Evolutionary conservation across 2,888 invertebrate species (phyloP), one percentile per base, ranked within the genome.

Genomic region (Drosophila paramelanica): DNA sequence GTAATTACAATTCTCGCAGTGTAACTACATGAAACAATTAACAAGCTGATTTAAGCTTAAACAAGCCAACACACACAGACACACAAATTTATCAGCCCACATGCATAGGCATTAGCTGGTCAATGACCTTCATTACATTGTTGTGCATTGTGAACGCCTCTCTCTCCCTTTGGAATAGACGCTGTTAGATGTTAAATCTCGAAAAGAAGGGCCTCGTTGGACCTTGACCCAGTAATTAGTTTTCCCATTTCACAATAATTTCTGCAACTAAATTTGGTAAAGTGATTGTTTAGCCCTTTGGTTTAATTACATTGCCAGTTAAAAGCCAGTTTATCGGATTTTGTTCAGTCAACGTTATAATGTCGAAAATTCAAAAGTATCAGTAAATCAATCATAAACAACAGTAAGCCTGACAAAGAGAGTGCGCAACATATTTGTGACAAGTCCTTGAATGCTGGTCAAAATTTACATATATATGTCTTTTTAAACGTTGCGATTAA

Each of bases 201-300:
- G 38, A 47, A 77, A 78, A 49, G 69, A 73, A 72, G 66, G 62
- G 67, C 68, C 52, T 42, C 43, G 52, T 38, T 25, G 71, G 75
- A 73, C 84, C 84, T 80, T 85, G 84, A 85, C 84, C 82, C 55
- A 82, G 62, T 83, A 72, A 78, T 67, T 68, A 67, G 36, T 60
- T 70, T 59, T 74, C 67, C 65, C 55, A 66, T 71, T 70, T 68
- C 52, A 58, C 55, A 46, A 50, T 64, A 51, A 58, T 61, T 51
- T 64, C 31, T 42, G 43, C 38, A 61, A 42, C 57, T 71, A 49
- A 20, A 61, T 53, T 50, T 27, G 23, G 5, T 45, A 41, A 68
- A 76, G 77, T 61, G 77, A 77, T 66, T 77, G 78, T 64, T 41
- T 55, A 51, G 50, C 75, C 67, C 53, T 72, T 67, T 55, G 31